Conservation (phyloP, 2,113 vertebrate species). For the Halcyon senegalensis region DNA sequence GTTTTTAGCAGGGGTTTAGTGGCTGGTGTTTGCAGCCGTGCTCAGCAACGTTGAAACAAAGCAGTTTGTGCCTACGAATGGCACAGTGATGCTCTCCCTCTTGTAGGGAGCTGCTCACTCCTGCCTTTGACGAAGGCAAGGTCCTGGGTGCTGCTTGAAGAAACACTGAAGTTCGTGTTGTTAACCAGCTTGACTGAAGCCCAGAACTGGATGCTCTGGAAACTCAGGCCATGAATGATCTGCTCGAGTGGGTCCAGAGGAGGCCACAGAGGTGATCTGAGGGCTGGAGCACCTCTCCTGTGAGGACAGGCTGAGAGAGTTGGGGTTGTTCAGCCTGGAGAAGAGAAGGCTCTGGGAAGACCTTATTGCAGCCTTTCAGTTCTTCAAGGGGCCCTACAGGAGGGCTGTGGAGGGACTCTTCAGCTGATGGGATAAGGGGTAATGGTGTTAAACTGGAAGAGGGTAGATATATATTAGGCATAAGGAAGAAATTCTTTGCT, state of each 20-base stretch:
- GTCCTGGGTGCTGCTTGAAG: not conserved
- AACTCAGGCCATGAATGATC: not conserved
- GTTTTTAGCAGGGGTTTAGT: not conserved
- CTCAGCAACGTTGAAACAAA: not conserved
- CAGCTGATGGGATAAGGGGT: not conserved
- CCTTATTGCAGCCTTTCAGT: not conserved
- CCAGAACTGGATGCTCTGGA: not conserved
- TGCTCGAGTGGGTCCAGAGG: not conserved
- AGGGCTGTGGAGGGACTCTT: not conserved
- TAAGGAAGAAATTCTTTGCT: not conserved
- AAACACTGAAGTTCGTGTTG: not conserved
- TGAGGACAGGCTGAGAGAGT: not conserved
- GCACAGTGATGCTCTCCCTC: not conserved
- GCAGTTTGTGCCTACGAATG: not conserved
- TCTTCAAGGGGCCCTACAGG: not conserved
- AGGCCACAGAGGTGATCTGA: not conserved
- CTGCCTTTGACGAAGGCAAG: not conserved
- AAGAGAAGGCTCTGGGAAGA: not conserved
- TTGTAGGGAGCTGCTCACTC: not conserved
- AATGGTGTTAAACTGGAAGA: not conserved
- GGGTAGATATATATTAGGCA: not conserved
- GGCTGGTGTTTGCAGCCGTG: rapidly evolving
- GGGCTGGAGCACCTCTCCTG: not conserved
- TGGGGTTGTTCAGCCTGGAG: not conserved
- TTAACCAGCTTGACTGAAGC: not conserved